These are phyloP conservation scores for Cyclina sinensis DNA, from an alignment of 1,140 invertebrate species.

Conservation along the genomic window DNA sequence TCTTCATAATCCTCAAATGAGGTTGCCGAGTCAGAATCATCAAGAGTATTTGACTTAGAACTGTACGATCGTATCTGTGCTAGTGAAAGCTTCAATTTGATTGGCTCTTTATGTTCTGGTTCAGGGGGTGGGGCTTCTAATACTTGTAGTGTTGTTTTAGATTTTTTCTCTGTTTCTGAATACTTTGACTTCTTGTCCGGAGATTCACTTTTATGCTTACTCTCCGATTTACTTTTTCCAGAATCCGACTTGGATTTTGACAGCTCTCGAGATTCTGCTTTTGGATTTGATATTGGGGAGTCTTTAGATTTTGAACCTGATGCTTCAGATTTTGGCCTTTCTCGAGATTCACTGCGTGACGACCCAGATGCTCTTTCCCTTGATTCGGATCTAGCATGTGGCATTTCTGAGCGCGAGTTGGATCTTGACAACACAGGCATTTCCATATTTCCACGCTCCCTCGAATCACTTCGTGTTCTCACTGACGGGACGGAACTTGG, in stretches of 20 bases:
- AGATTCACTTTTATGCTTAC: constrained; percentile 35
- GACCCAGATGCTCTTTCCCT: not conserved
- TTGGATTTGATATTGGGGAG: not conserved
- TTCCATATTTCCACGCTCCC: constrained; percentile 29
- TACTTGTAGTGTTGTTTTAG: constrained; percentile 8
- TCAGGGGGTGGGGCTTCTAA: constrained; percentile 32
- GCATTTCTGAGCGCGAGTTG: constrained; percentile 38
- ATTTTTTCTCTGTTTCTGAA: constrained; percentile 58
- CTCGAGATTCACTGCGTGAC: not conserved
- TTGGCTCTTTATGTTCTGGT: constrained; percentile 65
- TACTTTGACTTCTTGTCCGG: constrained; percentile 47
- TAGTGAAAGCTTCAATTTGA: constrained; percentile 64
- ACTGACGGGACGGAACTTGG: not conserved
- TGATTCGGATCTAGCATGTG: constrained; percentile 2
- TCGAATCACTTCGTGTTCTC: constrained; percentile 55
- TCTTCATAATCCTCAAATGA: constrained; percentile 52
- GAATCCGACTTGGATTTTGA: constrained; percentile 14
- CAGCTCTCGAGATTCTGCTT: constrained; percentile 20
- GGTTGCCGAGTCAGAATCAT: constrained; percentile 55
- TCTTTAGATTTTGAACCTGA: constrained; percentile 40
- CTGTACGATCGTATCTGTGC: constrained; percentile 46
- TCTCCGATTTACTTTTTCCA: constrained; percentile 8
- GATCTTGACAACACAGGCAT: constrained; percentile 63
- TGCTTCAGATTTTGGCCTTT: constrained; percentile 14
- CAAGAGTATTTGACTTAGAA: constrained; percentile 1